A percentile compares a stretch with the other conserved stretches of the same genome.
These are phyloP conservation scores for Drosophila fulvimacula DNA, from an alignment of 2,888 invertebrate species.

Conservation along the genomic window DNA sequence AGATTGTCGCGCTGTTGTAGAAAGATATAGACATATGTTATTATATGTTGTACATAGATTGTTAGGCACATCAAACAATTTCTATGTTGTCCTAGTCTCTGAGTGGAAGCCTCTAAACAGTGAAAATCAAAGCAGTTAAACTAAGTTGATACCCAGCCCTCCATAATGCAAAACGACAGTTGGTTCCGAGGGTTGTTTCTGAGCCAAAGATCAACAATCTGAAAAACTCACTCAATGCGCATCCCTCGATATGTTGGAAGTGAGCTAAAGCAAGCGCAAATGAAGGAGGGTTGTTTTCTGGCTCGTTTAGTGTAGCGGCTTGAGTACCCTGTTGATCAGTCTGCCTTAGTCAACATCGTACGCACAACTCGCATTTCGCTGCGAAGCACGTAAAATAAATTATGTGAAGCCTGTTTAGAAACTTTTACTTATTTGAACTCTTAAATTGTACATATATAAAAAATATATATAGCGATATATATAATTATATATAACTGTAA, in stretches of 20 bases:
- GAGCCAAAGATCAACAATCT: neutral
- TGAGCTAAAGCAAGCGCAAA: neutral
- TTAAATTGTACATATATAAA: neutral
- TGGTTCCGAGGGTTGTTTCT: constrained; percentile 2
- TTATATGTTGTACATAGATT: neutral
- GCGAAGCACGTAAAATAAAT: neutral
- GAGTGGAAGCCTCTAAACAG: neutral
- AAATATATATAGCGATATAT: neutral
- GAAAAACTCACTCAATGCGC: constrained; percentile 5
- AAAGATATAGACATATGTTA: neutral
- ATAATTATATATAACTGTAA: no score
- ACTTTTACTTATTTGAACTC: neutral
- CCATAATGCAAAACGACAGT: neutral
- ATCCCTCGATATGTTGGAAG: neutral
- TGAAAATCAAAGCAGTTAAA: neutral
- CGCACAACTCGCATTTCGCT: constrained; percentile 17
- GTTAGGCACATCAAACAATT: neutral
- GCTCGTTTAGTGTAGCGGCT: neutral
- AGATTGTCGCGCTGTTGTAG: neutral
- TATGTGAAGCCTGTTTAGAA: neutral
- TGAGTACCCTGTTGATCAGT: constrained; percentile 53
- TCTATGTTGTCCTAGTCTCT: constrained; percentile 5
- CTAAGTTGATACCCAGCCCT: neutral
- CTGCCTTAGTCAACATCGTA: constrained; percentile 30
- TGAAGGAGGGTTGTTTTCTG: constrained; percentile 30